Conservation (phyloP, 2,797 vertebrate genomes). For the Alfaro cultratus region DNA sequence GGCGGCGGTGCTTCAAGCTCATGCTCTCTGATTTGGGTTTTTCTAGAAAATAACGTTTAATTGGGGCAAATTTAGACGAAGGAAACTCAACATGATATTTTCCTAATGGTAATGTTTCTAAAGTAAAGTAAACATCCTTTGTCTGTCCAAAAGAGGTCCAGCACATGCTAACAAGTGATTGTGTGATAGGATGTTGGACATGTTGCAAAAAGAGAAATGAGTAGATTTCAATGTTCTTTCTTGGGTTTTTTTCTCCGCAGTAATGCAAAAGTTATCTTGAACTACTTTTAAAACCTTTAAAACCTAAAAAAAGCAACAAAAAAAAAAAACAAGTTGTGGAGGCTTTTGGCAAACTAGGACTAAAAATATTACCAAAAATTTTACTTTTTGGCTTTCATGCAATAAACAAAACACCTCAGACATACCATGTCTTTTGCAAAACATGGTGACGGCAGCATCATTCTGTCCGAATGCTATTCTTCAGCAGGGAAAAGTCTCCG, state of each 20-base stretch:
- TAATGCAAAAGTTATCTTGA: background rate
- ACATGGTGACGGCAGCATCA: background rate
- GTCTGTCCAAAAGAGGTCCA: background rate
- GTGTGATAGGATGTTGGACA: background rate
- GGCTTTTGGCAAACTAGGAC: background rate
- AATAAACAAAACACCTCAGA: background rate
- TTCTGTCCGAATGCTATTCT: background rate
- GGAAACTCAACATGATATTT: background rate
- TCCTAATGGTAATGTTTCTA: background rate
- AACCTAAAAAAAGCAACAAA: no score
- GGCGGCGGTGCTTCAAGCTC: constrained; percentile 4
- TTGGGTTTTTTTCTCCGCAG: background rate
- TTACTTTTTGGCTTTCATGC: background rate
- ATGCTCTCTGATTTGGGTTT: background rate
- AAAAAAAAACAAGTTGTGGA: no score
- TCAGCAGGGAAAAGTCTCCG: background rate
- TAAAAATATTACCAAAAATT: background rate
- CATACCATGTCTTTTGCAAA: background rate
- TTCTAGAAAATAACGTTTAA: background rate
- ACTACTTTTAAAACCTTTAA: background rate
- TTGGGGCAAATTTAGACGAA: background rate
- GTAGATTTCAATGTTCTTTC: background rate
- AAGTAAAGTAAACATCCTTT: background rate
- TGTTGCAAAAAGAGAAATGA: background rate
- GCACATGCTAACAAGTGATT: background rate